Evolutionary conservation across 2,797 vertebrate species (phyloP), one percentile per base, ranked within the genome.

Genomic region (Hippocampus kuda): DNA sequence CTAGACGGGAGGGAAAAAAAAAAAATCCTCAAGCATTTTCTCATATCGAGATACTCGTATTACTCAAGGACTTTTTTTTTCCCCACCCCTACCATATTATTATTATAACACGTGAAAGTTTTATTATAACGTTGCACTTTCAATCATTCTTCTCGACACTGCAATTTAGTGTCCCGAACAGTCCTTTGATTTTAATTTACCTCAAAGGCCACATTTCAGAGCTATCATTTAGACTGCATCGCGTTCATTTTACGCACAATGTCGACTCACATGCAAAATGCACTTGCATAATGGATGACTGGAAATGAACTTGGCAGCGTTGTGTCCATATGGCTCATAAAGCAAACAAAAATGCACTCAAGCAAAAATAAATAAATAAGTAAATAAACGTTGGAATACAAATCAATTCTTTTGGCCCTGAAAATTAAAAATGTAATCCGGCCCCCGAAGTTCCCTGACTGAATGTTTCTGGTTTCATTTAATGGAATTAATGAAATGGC

Each of bases 271-370:
- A 26, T 27, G 44, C 63, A 65, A 48, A 48, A 48, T 48, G 42
- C 24, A 30, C 44, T 48, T 65, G 63, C 44, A 65, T 65, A 65
- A 65, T 26, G 44, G 44, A 27, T 65, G 24, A 48, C 13, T 64
- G n/a, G 16, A 5, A 64, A 64, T 64, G 62, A 44, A 27, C 63
- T 48, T 65, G 63, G 44, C 44, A 49, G 41, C 5, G 42, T 16
- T 26, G 24, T 18, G 42, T 46, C 13, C 63, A 7, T 48, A 11
- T 65, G 11, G 63, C 63, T 27, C 63, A 18, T 65, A 65, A 48
- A 65, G 44, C 63, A 48, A 27, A 65, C 44, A 65, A 65, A 65
- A 65, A 65, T 49, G 44, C 63, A 48, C 63, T 65, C 44, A 27
- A 48, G 24, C 15, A 27, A 65, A 26, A 6, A 38, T 38, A 38